These are phyloP conservation scores for Melanophora roralis DNA, from an alignment of 2,888 invertebrate genomes.

Conservation along the genomic window DNA sequence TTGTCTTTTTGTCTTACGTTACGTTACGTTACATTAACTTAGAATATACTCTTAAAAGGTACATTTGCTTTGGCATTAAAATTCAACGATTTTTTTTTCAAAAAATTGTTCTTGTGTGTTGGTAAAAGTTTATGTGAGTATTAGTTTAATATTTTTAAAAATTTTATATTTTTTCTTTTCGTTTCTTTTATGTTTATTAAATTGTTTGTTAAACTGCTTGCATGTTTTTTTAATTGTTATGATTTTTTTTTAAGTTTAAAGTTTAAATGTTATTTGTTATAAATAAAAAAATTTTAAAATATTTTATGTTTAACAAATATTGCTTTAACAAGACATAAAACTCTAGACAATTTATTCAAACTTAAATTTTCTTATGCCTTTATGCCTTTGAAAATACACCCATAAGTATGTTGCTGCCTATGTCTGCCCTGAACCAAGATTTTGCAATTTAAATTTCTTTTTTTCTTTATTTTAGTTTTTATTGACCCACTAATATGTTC, in stretches of 20 bases:
- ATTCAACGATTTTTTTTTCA: background rate
- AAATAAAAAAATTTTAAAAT: background rate
- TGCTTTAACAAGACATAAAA: constrained; percentile 24
- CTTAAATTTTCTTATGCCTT: background rate
- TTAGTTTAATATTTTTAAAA: constrained; percentile 40
- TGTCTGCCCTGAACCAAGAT: background rate
- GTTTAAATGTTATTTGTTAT: constrained; percentile 38
- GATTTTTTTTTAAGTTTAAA: background rate
- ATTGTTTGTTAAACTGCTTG: constrained; percentile 38
- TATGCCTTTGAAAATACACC: too few species aligned
- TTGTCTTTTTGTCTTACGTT: constrained; percentile 52
- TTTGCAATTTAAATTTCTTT: background rate
- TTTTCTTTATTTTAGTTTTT: constrained; percentile 10
- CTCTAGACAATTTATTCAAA: constrained; percentile 31
- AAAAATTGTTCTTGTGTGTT: constrained; percentile 61
- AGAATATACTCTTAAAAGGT: background rate
- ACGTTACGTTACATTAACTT: constrained; percentile 55
- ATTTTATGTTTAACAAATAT: background rate
- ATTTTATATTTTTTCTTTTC: background rate
- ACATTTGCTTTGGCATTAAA: background rate
- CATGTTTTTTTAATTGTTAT: constrained; percentile 1
- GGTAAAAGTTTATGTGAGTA: constrained; percentile 69
- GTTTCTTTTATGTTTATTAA: constrained; percentile 2
- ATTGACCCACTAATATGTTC: constrained; percentile 47
- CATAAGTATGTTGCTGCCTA: background rate